Evolutionary conservation across 1,140 invertebrate species (phyloP).

Genomic region (Himalopsyche phryganea): DNA sequence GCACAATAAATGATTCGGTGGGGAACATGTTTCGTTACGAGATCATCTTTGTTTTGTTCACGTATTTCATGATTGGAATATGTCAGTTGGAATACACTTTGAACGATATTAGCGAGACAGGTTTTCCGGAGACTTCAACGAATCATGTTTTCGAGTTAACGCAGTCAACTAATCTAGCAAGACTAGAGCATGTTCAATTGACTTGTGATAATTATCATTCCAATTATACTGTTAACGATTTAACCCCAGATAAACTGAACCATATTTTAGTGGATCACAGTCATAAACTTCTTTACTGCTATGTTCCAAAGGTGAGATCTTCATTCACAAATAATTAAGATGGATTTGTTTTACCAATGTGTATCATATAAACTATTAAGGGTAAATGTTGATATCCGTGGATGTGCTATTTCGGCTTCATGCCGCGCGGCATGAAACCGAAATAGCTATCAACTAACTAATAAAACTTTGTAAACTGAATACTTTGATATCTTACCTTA

Average conservation of each 20-base stretch:
- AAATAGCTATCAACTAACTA: no score
- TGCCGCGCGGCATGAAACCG: no score
- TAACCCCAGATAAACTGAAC: slow-evolving; percentile 57
- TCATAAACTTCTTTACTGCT: slow-evolving; percentile 84
- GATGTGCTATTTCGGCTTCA: no score
- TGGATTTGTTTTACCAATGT: no score
- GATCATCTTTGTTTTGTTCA: no score
- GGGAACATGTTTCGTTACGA: no score
- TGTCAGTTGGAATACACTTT: slow-evolving; percentile 10
- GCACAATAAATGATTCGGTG: no score
- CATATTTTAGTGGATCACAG: slow-evolving; percentile 79
- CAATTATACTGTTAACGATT: slow-evolving; percentile 42
- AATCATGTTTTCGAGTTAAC: slow-evolving; percentile 56
- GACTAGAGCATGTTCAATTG: slow-evolving; percentile 66
- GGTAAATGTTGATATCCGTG: no score
- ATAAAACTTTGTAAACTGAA: no score
- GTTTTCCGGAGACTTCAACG: slow-evolving; percentile 30
- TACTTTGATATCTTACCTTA: no score
- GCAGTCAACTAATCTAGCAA: slow-evolving; percentile 58
- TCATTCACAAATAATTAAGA: no score
- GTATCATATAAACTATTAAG: no score
- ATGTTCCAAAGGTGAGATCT: slow-evolving; percentile 87
- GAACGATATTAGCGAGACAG: slow-evolving; percentile 34
- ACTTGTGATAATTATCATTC: slow-evolving; percentile 58
- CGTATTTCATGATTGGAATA: background rate